Conservation (phyloP, 2,888 invertebrate genomes). For the Copidosoma aretas region DNA sequence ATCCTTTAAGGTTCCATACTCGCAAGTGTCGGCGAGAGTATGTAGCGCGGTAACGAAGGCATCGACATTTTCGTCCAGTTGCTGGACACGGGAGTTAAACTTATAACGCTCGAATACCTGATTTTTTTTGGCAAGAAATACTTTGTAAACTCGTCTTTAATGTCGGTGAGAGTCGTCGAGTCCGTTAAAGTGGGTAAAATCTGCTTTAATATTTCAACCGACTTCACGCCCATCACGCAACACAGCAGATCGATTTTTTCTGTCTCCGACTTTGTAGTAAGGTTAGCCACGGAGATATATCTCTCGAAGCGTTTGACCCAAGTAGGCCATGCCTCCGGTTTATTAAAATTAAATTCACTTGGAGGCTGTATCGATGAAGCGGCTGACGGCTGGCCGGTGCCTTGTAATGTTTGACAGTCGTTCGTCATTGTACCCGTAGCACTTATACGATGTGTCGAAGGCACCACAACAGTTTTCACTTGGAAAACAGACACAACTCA, state of each 20-base stretch:
- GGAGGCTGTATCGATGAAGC: constrained; percentile 24
- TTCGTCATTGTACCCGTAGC: no score
- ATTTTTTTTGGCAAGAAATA: constrained; percentile 45
- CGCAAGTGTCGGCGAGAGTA: constrained; percentile 42
- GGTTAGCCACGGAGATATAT: constrained; percentile 35
- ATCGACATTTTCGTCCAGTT: constrained; percentile 35
- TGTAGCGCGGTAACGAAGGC: constrained; percentile 44
- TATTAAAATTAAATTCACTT: constrained; percentile 34
- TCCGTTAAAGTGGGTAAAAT: constrained; percentile 21
- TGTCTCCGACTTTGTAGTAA: constrained; percentile 28
- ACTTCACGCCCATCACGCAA: constrained; percentile 44
- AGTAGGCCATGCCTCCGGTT: constrained; percentile 33
- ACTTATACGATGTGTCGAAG: no score
- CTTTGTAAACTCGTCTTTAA: constrained; percentile 25
- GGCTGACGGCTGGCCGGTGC: neutral
- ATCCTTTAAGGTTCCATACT: constrained; percentile 44
- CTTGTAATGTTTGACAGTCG: no score
- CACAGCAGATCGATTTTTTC: constrained; percentile 44
- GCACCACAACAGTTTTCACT: no score
- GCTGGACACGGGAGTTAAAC: constrained; percentile 43
- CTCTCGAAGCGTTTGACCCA: constrained; percentile 40
- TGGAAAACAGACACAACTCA: no score
- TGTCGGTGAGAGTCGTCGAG: neutral
- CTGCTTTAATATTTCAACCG: constrained; percentile 40
- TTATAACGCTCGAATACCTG: constrained; percentile 43